phyloP scores from a whole-genome alignment of 2,888 invertebrate genomes.

The Sylvicola fuscatus region DNA sequence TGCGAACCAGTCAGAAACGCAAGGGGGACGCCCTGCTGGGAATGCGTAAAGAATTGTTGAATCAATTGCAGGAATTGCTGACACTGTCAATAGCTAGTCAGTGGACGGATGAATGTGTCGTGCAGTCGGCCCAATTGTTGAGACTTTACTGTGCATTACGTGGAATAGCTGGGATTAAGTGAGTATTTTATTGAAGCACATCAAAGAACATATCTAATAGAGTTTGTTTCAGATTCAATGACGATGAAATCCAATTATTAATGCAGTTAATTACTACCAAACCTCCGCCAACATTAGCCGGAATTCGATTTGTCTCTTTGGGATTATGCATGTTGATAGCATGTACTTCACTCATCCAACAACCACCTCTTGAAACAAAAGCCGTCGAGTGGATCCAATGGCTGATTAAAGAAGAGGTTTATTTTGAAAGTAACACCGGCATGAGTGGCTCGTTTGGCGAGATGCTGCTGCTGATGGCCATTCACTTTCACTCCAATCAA shows the following conservation, averaged over 20 bases:
- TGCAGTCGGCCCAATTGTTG: constrained; percentile 76
- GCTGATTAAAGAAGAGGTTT: constrained; percentile 77
- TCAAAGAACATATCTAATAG: neutral
- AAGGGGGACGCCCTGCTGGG: constrained; percentile 41
- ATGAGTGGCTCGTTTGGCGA: constrained; percentile 80
- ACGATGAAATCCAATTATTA: constrained; percentile 72
- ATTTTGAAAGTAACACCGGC: constrained; percentile 68
- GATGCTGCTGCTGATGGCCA: constrained; percentile 87
- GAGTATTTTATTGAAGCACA: constrained; percentile 12
- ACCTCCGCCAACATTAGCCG: constrained; percentile 76
- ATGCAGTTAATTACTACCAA: constrained; percentile 72
- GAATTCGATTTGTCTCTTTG: constrained; percentile 79
- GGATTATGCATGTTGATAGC: constrained; percentile 89
- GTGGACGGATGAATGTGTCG: constrained; percentile 42
- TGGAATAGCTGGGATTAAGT: constrained; percentile 84
- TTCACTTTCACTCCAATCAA: constrained; percentile 93
- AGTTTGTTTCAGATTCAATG: constrained; percentile 44
- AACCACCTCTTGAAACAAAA: constrained; percentile 59
- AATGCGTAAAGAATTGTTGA: constrained; percentile 55
- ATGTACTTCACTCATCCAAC: constrained; percentile 66
- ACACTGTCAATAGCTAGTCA: constrained; percentile 37
- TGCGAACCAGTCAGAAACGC: constrained; percentile 45
- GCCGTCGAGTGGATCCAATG: constrained; percentile 88
- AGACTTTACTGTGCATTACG: constrained; percentile 80
- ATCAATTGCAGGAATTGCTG: constrained; percentile 42